These are phyloP conservation scores for Megaptera novaeangliae DNA, from an alignment of 2,113 vertebrate genomes.

Conservation along the genomic window DNA sequence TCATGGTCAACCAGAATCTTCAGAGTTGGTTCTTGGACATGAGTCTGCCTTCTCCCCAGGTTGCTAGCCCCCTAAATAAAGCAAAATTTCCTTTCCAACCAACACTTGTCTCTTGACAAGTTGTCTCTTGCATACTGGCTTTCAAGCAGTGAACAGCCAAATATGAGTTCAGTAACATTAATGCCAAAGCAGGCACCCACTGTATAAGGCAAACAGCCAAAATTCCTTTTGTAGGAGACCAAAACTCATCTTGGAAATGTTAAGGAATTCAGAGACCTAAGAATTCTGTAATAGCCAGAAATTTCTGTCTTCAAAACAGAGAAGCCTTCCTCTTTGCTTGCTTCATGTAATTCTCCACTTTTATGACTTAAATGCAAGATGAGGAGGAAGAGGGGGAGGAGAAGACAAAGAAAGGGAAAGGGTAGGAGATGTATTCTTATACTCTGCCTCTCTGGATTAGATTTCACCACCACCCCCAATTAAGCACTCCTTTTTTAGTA, in stretches of 20 bases:
- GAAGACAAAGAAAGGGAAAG: neutral
- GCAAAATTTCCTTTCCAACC: neutral
- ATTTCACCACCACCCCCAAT: neutral
- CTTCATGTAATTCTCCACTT: neutral
- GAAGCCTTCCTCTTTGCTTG: neutral
- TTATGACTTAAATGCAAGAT: neutral
- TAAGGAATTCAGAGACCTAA: neutral
- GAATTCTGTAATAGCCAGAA: neutral
- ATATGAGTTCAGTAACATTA: neutral
- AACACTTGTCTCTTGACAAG: neutral
- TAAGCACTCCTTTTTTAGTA: neutral
- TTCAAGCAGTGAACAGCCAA: neutral
- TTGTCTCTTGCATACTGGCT: neutral
- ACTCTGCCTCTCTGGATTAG: neutral
- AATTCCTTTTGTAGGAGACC: neutral
- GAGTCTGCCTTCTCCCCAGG: neutral
- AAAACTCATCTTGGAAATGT: neutral
- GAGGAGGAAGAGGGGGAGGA: neutral
- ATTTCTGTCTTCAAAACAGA: neutral
- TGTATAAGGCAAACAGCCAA: neutral
- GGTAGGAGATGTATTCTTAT: neutral
- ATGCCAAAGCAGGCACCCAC: neutral
- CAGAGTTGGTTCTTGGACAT: neutral
- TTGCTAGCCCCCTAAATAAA: neutral
- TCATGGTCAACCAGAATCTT: neutral